Conservation (phyloP, 2,888 invertebrate genomes). For the Chloromyia formosa region DNA sequence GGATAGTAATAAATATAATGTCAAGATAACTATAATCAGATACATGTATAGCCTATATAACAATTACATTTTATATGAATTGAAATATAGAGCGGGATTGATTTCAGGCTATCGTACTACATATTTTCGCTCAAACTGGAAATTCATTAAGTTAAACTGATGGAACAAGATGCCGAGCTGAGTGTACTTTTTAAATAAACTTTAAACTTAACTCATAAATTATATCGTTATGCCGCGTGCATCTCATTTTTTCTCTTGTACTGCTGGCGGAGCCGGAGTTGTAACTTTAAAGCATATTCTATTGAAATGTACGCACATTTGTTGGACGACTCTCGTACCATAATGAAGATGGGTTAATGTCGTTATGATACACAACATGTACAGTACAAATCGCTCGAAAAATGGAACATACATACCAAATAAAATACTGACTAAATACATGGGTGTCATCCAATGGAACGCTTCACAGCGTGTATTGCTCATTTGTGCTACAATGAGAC, state of each 20-base stretch:
- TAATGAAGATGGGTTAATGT: slow-evolving; percentile 89
- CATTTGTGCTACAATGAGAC: slow-evolving; percentile 98
- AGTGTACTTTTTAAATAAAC: neutral
- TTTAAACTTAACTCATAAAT: neutral
- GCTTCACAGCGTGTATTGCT: slow-evolving; percentile 89
- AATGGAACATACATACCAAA: slow-evolving; percentile 59
- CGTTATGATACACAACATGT: slow-evolving; percentile 74
- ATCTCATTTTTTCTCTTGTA: slow-evolving; percentile 14
- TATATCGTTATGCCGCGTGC: neutral
- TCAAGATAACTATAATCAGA: too few species aligned
- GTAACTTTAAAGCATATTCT: slow-evolving; percentile 80
- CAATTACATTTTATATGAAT: neutral
- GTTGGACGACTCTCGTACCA: slow-evolving; percentile 91
- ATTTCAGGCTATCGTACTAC: neutral
- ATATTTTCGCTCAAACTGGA: neutral
- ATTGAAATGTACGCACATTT: slow-evolving; percentile 94
- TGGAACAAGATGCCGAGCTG: neutral
- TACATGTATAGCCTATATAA: neutral
- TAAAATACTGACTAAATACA: slow-evolving; percentile 57
- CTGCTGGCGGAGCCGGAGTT: slow-evolving; percentile 16
- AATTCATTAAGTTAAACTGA: neutral
- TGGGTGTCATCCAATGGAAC: slow-evolving; percentile 65
- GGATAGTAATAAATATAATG: too few species aligned
- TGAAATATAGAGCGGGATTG: neutral
- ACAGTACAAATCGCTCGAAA: slow-evolving; percentile 76